Base-by-base conservation (phyloP, 2,888 invertebrate species). In the Chesias legatella region DNA sequence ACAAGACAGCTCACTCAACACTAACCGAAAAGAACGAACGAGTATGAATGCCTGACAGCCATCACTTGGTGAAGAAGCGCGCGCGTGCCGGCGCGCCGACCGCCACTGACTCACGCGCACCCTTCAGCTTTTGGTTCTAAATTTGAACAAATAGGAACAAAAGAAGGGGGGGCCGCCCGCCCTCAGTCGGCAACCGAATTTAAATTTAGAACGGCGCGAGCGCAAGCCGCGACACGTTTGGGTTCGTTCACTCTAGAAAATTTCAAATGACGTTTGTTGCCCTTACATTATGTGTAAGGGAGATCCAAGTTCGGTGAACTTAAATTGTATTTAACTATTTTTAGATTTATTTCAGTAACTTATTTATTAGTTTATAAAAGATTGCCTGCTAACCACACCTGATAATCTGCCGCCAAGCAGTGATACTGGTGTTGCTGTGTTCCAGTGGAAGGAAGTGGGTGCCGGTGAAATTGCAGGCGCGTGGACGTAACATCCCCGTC, bases 91-190 rank as follows among this genome's bases (percentile, higher is more conserved):
- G 72, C 77, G 77, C 67, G 75, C 68, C 56, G 67, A 62, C 73
- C 80, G 73, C 70, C 78, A 85, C 86, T 86, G 86, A 86, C 74
- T 85, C 86, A 85, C 60, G 67, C 79, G 77, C 80, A 81, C 82
- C 80, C 81, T 78, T 68, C 78, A 59, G 59, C 77, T 77, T 78
- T 67, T 75, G 57, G 62, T 71, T 80, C 82, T 82, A 82, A 77
- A 76, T 85, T 84, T 76, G 85, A 84, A 77, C 74, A 72, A 79
- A 86, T 79, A 85, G 79, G 81, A 88, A 86, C 85, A 86, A 88
- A 86, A 85, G 83, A 79, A 85, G 81, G 68, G 79, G 81, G 83
- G 81, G 77, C 79, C 74, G 71, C 78, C 81, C 52, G 83, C 85
- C 85, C 83, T 81, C 81, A 62, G 74, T 60, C 66, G 63, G 60